Conservation (phyloP, 1,140 invertebrate species). For the Aricia agestis region DNA sequence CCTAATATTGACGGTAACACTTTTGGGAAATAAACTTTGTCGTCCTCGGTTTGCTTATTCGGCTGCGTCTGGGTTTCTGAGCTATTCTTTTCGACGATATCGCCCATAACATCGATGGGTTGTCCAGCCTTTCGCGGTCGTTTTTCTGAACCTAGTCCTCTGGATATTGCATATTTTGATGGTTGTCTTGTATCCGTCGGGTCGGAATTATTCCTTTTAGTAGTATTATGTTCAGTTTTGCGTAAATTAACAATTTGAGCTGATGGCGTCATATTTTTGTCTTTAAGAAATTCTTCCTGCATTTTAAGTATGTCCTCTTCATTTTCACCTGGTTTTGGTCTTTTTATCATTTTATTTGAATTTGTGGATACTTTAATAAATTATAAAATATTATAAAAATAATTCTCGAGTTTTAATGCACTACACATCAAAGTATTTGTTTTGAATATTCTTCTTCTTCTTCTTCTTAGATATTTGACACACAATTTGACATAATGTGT, state of each 20-base stretch:
- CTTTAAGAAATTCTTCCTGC: conserved; percentile 81
- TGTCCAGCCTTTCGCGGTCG: conserved; percentile 30
- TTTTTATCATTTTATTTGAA: conserved; percentile 68
- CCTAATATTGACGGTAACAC: conserved; percentile 75
- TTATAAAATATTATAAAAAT: background rate
- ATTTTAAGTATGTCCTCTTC: conserved; percentile 83
- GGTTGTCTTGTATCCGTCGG: conserved; percentile 42
- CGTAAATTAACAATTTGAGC: conserved; percentile 78
- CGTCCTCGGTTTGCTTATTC: conserved; percentile 48
- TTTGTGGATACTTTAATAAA: conserved; percentile 25
- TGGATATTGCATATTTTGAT: conserved; percentile 65
- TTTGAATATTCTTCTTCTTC: too few species aligned
- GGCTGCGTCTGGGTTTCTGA: conserved; percentile 40
- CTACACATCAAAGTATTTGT: too few species aligned
- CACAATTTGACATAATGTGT: too few species aligned
- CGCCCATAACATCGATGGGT: conserved; percentile 33
- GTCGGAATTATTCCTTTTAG: conserved; percentile 35
- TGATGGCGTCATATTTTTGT: conserved; percentile 76
- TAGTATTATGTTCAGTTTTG: conserved; percentile 42
- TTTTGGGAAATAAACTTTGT: conserved; percentile 70
- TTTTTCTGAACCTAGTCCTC: conserved; percentile 50
- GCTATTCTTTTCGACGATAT: conserved; percentile 54
- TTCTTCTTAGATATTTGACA: too few species aligned
- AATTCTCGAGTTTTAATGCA: background rate
- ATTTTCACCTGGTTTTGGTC: conserved; percentile 80